Percentiles rank a stretch among this genome's conserved stretches.
These are phyloP conservation scores for Augochlorella aurata DNA, from an alignment of 2,888 invertebrate genomes.

Conservation along the genomic window DNA sequence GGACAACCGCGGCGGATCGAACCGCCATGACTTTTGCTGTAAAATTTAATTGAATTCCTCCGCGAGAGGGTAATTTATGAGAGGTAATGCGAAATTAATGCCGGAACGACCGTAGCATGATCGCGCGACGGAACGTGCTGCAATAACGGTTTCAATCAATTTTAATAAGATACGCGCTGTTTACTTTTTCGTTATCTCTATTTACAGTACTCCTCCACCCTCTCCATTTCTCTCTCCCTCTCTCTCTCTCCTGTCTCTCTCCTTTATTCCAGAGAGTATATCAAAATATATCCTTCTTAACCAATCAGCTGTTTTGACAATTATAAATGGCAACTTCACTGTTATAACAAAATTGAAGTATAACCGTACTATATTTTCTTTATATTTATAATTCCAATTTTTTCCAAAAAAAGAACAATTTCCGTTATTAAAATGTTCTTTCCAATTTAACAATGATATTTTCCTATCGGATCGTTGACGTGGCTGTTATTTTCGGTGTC, in stretches of 20 bases:
- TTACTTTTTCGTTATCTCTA: not conserved
- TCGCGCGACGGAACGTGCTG: constrained; percentile 12
- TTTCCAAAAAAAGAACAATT: no score
- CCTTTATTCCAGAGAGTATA: no score
- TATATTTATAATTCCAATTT: no score
- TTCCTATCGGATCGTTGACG: no score
- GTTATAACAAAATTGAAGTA: no score
- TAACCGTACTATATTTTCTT: no score
- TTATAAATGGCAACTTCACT: no score
- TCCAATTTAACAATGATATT: no score
- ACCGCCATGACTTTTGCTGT: constrained; percentile 35
- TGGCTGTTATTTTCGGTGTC: no score
- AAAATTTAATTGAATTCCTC: constrained; percentile 46
- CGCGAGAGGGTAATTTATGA: constrained; percentile 34
- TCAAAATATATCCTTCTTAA: no score
- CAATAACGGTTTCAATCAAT: constrained; percentile 23
- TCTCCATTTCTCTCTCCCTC: not conserved
- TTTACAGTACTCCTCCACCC: not conserved
- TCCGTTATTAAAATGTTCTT: no score
- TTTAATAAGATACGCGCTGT: not conserved
- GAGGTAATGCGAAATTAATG: constrained; percentile 44
- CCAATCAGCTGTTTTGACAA: no score
- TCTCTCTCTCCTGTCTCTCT: not conserved
- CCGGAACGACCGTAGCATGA: constrained; percentile 1
- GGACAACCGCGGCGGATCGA: constrained; percentile 24